Evolutionary conservation across 1,140 invertebrate genomes (phyloP), one percentile per base, ranked within the genome.

Genomic region (Tachypleus tridentatus): DNA sequence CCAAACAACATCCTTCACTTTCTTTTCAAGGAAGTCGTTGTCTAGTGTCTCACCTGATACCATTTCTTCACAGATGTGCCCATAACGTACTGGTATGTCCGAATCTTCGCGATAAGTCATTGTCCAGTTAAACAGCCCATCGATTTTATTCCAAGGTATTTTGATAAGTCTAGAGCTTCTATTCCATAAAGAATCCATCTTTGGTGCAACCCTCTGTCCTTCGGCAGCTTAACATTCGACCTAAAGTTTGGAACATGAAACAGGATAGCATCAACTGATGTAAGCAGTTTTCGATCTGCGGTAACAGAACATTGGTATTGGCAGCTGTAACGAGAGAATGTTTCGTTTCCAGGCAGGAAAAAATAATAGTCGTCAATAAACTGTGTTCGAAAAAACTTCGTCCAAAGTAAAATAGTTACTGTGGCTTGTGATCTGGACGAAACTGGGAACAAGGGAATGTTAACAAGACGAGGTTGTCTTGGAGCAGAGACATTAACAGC

Each of bases 51-150:
- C 29, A 29, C 29, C 29, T 29, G 29, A 29, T 29, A 29, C 29
- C 29, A 29, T 29, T 77, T 78, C 0, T 66, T 66, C 4, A 59
- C 67, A 57, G 29, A 72, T n/a, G 29, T 29, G 29, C 29, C 29
- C 29, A 29, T 29, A 29, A 29, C 29, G 29, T 1, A 29, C 29
- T 29, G 29, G 29, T 64, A 83, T 74, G 67, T 82, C 80, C 4
- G 81, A 82, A 72, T 82, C 76, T 10, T 74, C 69, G 62, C 77
- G 76, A 68, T 84, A 84, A 3, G 80, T 83, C 67, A 81, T 76
- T 4, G 83, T 83, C 80, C 80, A 81, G 70, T 85, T 85, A 74
- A 85, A 84, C 52, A 73, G 4, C 53, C 67, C 53, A 60, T 54
- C 9, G 29, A 68, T 76, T 68, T 77, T 79, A 0, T 64, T 69